phyloP scores from a whole-genome alignment of 2,888 invertebrate species.

The Eledona agricola region DNA sequence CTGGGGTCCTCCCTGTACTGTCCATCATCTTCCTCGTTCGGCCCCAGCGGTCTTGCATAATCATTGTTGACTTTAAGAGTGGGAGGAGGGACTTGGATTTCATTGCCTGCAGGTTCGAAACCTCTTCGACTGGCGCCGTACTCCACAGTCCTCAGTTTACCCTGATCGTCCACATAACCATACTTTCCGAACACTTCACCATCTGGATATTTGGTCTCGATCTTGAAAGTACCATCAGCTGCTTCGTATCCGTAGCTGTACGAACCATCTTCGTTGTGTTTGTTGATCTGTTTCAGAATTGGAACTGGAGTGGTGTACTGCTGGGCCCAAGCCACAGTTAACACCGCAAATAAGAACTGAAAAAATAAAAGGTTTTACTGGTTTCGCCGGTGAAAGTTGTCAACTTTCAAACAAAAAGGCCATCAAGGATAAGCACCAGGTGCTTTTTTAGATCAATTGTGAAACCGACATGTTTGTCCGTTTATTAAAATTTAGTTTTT shows the following conservation, averaged over 20 bases:
- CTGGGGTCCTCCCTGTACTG: conserved; percentile 87
- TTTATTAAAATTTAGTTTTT: too few relatives aligned
- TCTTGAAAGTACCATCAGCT: conserved; percentile 87
- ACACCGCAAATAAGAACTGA: conserved; percentile 55
- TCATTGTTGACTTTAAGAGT: conserved; percentile 66
- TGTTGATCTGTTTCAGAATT: conserved; percentile 83
- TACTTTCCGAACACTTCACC: conserved; percentile 90
- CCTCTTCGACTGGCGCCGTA: conserved; percentile 86
- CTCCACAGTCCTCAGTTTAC: conserved; percentile 79
- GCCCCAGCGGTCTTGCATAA: conserved; percentile 61
- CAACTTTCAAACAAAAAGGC: too few relatives aligned
- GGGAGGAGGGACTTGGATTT: conserved; percentile 85
- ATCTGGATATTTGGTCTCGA: conserved; percentile 84
- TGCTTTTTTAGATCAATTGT: too few relatives aligned
- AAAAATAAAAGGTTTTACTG: conserved; percentile 35
- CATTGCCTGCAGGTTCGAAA: conserved; percentile 80
- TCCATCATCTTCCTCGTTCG: conserved; percentile 82
- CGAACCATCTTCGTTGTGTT: conserved; percentile 87
- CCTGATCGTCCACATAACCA: conserved; percentile 85
- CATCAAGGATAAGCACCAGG: too few relatives aligned
- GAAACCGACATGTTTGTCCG: too few relatives aligned
- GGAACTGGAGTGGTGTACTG: conserved; percentile 79
- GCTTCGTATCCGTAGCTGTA: conserved; percentile 90
- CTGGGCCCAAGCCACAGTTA: conserved; percentile 56
- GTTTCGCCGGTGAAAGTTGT: conserved; percentile 1